Base-by-base conservation (phyloP, 2,797 vertebrate species). In the Crocidura indochinensis region DNA sequence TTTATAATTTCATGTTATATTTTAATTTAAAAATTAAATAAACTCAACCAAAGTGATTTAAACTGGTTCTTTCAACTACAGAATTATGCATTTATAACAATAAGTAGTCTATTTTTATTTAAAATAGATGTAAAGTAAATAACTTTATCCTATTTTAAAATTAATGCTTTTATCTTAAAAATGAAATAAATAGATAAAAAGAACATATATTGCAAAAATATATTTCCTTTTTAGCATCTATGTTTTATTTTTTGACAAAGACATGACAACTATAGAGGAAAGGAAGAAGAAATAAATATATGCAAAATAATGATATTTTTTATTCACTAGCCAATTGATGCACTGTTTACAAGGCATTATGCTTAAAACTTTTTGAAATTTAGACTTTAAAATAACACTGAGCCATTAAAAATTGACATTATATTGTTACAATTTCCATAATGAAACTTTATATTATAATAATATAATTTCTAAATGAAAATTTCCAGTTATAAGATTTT, bases 351-450 rank as follows among this genome's bases (percentile, higher is more conserved):
- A 79, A 75, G n/a, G 2, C 49, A 82, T 77, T 68, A 47, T 49
- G 26, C 73, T 84, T 73, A 94, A 29, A 84, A 79, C 47, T 94
- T 7, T 64, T 95, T 53, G 88, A 91, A 94, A 83, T 76, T 81
- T 76, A 80, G 92, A 87, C 47, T 73, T 93, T 69, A 82, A 71
- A 88, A 92, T 88, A 26, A 10, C 24, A 75, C 72, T 80, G 68
- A 88, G 26, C 27, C 20, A 56, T 73, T 88, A 85, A 92, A 51
- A 92, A 20, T 53, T 88, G 69, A 76, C 74, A 93, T 65, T 88
- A 80, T 90, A 77, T 79, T 51, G 19, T 76, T 72, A 88, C 26
- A 80, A 83, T 77, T 72, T 85, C 49, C 88, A 47, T 3, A 80
- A 77, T 46, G 67, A 38, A 86, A 90, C 44, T 86, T 8, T 80